phyloP scores from a whole-genome alignment of 2,113 vertebrate species.

The Neolamprologus brichardi region DNA sequence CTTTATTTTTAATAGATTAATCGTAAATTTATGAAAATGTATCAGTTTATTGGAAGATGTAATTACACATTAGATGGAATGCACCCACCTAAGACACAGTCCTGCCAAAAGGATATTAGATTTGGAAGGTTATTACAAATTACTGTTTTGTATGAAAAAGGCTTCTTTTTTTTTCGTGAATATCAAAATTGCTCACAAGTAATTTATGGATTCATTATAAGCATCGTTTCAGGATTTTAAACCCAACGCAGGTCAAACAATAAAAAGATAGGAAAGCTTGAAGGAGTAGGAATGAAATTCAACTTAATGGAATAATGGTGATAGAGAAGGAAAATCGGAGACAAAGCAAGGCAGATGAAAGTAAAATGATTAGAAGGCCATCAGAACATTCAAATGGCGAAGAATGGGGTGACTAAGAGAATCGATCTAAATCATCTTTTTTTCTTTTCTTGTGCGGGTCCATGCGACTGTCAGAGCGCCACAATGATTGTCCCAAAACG shows the following conservation, averaged over 20 bases:
- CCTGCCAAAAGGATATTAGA: not conserved
- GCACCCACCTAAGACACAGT: not conserved
- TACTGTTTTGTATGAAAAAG: not conserved
- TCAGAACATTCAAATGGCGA: not conserved
- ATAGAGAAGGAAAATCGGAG: not conserved
- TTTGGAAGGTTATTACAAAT: not conserved
- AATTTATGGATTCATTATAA: not conserved
- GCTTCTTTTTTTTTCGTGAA: not conserved
- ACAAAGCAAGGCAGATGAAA: constrained; percentile 10
- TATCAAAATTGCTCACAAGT: not conserved
- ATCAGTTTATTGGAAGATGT: not conserved
- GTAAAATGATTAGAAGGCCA: not conserved
- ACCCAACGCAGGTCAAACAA: not conserved
- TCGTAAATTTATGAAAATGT: not conserved
- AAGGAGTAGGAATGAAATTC: not conserved
- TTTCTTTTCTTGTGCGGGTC: not conserved
- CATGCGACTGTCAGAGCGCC: not conserved
- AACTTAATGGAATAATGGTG: not conserved
- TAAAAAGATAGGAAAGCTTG: not conserved
- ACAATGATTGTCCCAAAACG: not conserved
- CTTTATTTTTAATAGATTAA: not conserved
- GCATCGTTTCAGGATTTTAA: not conserved
- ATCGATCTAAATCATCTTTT: not conserved
- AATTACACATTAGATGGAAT: not conserved
- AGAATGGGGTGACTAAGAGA: not conserved